Conservation (phyloP, 2,797 vertebrate genomes). For the Melanotaenia maccullochi region DNA sequence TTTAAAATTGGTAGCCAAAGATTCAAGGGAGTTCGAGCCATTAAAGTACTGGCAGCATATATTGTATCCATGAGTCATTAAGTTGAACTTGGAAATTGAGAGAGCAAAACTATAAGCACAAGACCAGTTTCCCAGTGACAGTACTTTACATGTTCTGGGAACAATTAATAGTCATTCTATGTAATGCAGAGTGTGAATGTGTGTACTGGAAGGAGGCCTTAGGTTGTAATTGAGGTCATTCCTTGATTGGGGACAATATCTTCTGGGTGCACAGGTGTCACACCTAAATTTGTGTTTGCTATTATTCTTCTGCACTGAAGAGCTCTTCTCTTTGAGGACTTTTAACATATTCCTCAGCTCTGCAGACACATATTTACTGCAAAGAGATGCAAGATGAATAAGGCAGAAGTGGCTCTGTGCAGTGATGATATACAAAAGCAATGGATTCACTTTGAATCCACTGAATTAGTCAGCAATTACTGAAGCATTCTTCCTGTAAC, state of each 20-base stretch:
- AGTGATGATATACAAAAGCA: background rate
- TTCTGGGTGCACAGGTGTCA: background rate
- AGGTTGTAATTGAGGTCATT: slow-evolving; percentile 7
- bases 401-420: slow-evolving; percentile 19
- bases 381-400: slow-evolving; percentile 24
- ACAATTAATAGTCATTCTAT: background rate
- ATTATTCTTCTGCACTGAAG: slow-evolving; percentile 1
- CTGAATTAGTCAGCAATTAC: slow-evolving; percentile 4
- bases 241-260: slow-evolving; percentile 16
- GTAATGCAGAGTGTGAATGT: slow-evolving; percentile 1
- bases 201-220: background rate
- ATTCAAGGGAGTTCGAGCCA: slow-evolving; percentile 31
- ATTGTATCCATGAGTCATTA: slow-evolving; percentile 62
- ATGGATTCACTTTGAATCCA: background rate
- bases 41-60: slow-evolving; percentile 54
- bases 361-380: slow-evolving; percentile 2
- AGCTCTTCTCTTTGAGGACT: slow-evolving; percentile 14
- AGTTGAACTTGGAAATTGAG: slow-evolving; percentile 34
- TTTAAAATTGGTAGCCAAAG: slow-evolving; percentile 42
- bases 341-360: background rate
- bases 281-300: slow-evolving; percentile 4
- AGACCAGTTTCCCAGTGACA: slow-evolving; percentile 21
- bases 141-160: background rate
- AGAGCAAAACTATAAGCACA: slow-evolving; percentile 7
- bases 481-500: background rate